Conservation (phyloP, 2,888 invertebrate genomes). For the Ectemnius lituratus region DNA sequence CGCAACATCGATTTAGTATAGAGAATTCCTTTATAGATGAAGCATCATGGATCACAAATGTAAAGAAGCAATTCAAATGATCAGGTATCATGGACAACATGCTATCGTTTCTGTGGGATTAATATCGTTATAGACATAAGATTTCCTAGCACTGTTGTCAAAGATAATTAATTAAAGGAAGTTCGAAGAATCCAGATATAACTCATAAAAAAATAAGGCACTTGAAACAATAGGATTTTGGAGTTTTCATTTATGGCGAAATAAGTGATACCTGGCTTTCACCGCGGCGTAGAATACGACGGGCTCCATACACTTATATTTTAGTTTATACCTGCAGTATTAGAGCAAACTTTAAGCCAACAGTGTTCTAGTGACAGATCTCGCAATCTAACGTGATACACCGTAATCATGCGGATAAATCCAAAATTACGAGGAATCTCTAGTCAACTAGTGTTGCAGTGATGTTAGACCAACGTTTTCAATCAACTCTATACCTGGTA, state of each 20-base stretch:
- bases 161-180: constrained; percentile 22
- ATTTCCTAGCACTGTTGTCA: constrained; percentile 30
- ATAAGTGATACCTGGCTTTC: not conserved
- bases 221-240: too few relatives aligned
- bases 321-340: too few relatives aligned
- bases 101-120: constrained; percentile 34
- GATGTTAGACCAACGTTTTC: constrained; percentile 17
- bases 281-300: too few relatives aligned
- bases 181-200: constrained; percentile 60
- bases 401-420: too few relatives aligned
- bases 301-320: too few relatives aligned
- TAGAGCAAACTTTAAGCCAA: too few relatives aligned
- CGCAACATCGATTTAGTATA: constrained; percentile 19
- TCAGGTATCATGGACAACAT: constrained; percentile 28
- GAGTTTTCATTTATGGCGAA: too few relatives aligned
- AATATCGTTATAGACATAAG: constrained; percentile 24
- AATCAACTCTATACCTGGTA: too few relatives aligned
- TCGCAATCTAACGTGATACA: too few relatives aligned
- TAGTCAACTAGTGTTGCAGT: constrained; percentile 46
- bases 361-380: too few relatives aligned
- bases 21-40: constrained; percentile 1
- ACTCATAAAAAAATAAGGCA: not conserved
- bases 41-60: constrained; percentile 17
- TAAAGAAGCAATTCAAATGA: constrained; percentile 23
- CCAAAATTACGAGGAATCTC: constrained; percentile 14